Base-by-base conservation (phyloP, 1,140 invertebrate species). In the Oncopodura yosiiana region DNA sequence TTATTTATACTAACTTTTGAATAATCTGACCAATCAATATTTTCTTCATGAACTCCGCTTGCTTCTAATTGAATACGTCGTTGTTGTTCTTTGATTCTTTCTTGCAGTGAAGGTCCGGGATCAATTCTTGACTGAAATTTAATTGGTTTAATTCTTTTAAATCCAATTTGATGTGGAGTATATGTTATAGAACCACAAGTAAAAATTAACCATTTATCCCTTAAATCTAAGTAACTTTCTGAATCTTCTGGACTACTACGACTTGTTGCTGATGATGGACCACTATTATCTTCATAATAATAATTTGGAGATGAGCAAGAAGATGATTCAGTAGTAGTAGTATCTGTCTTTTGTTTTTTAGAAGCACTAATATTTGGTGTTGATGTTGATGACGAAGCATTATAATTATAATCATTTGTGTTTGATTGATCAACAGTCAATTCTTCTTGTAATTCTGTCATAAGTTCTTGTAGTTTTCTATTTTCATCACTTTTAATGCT, bases 141-240 rank as follows among this genome's bases (percentile, higher is more conserved):
- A 5, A 86, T 75, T 36, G 80, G 77, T 60, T 80, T 78, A 43
- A 92, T 85, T 64, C 81, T 74, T 68, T 91, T 91, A 56, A 92
- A 84, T 29, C 83, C 77, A 58, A 92, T 84, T 73, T 89, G 84
- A 75, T 92, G 87, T 0, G 87, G 87, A 2, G 84, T 86, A 63
- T 86, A 91, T 0, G 87, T 89, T 69, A 85, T 81, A 9, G 81
- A 82, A 0, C 87, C 87, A 44, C 82, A 87, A 6, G 86, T 88
- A 68, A 89, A 92, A 58, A 92, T 90, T 14, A 92, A 74, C 68
- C 82, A 84, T 44, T 51, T 58, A 23, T 46, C 60, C 34, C 42
- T 50, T 42, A 14, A 51, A 63, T 48, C 60, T 36, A 56, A 62
- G 66, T 41, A 72, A n/a, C n/a, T n/a, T n/a, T n/a, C n/a, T n/a